Base-by-base conservation (phyloP, 2,888 invertebrate genomes). In the Diadromus collaris region DNA sequence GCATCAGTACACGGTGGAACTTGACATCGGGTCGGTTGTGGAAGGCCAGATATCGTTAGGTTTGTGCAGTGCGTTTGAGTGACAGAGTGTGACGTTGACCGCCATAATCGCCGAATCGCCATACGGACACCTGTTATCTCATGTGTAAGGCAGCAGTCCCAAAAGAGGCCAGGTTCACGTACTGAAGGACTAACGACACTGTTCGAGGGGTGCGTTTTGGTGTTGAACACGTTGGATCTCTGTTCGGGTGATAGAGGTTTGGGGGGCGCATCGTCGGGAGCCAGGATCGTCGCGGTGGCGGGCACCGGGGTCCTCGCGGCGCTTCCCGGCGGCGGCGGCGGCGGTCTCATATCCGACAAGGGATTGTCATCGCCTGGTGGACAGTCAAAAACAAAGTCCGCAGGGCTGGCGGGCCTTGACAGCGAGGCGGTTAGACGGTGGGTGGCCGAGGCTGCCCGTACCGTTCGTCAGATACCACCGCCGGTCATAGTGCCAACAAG, bases 391-490 rank as follows among this genome's bases (percentile, higher is more conserved):
- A 72, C 80, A 67, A 87, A 88, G 86, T 86, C 88, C 86, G 91
- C 92, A 91, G 93, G 92, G 91, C 92, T 93, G 93, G 93, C 92
- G 92, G 93, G 93, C 91, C 92, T 93, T 86, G 92, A 92, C 89
- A 92, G 92, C 89, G 93, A 93, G 89, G 92, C 92, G 90, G 92
- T 93, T 85, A 91, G 93, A 92, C 92, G 93, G 91, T 93, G 93
- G 93, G 93, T 93, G 84, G 90, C 89, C 88, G 92, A 93, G 90
- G 92, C 93, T 93, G 92, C 94, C 93, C 93, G 92, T 87, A 91
- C 91, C 88, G 90, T 89, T 84, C 88, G 90, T 81, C 89, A 88
- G 69, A 88, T 89, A 83, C 88, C 89, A 83, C 88, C 88, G 65
- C 85, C 88, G 82, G 86, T 88, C 24, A 78, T 87, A 51, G 81